A percentile compares a stretch with the other conserved stretches of the same genome.
phyloP scores from a whole-genome alignment of 2,888 invertebrate species.

The Siphlonurus alternatus region DNA sequence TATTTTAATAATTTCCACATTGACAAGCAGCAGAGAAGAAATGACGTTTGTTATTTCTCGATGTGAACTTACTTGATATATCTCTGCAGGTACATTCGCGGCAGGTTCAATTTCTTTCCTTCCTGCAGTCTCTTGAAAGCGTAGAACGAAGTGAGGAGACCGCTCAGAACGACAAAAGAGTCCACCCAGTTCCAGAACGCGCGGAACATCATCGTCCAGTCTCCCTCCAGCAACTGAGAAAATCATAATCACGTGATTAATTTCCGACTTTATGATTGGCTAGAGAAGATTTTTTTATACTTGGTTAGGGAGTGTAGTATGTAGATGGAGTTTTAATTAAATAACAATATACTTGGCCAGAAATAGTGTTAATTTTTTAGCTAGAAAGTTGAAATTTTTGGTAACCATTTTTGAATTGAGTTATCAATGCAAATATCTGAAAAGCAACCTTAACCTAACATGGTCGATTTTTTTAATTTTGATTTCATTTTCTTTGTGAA shows the following conservation, averaged over 20 bases:
- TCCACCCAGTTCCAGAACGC: conserved; percentile 11
- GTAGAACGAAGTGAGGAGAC: conserved; percentile 11
- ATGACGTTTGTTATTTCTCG: no score
- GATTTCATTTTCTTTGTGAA: no score
- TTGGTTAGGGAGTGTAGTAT: background rate
- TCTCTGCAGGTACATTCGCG: conserved; percentile 9
- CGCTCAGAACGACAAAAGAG: conserved; percentile 11
- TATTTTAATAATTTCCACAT: no score
- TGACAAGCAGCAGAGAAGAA: no score
- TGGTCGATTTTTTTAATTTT: no score
- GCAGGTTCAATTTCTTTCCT: conserved; percentile 7
- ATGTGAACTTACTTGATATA: conserved; percentile 13
- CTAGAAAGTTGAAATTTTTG: no score
- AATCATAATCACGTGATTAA: background rate
- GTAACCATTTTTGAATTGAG: no score
- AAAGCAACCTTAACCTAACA: no score
- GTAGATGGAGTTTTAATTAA: background rate
- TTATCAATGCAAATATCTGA: no score
- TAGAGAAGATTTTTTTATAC: no score
- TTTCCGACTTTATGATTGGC: background rate
- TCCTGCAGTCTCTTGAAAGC: conserved; percentile 6
- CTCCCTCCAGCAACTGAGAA: conserved; percentile 8
- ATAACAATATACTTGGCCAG: no score
- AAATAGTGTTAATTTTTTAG: no score
- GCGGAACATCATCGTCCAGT: conserved; percentile 9